Conservation (phyloP, 2,888 invertebrate species). For the Odontomyia ornata region DNA sequence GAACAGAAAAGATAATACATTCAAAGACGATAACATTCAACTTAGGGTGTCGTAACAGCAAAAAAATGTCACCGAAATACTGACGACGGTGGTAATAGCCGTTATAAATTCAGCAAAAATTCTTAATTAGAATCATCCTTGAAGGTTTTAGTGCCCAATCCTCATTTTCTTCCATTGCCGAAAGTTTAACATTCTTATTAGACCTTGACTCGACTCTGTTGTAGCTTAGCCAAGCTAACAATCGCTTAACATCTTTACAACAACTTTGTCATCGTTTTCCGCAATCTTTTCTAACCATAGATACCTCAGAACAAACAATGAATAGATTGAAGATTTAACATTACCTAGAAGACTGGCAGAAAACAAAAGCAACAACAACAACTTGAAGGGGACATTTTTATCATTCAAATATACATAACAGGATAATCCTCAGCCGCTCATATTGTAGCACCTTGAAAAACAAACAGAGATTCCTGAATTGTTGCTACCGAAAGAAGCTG, state of each 20-base stretch:
- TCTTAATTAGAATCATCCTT: conserved; percentile 42
- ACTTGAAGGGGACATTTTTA: neutral
- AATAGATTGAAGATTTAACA: too few relatives aligned
- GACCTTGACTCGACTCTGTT: too few relatives aligned
- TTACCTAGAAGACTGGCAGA: too few relatives aligned
- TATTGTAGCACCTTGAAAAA: neutral
- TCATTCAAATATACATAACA: neutral
- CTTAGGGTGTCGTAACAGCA: conserved; percentile 6
- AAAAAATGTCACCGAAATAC: conserved; percentile 39
- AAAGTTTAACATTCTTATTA: too few relatives aligned
- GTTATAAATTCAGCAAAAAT: conserved; percentile 40
- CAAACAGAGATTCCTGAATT: neutral
- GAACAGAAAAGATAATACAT: conserved; percentile 29
- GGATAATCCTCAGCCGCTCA: neutral
- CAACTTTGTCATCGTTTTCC: too few relatives aligned
- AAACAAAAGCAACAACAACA: too few relatives aligned
- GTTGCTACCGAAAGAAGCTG: too few relatives aligned
- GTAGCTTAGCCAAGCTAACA: too few relatives aligned
- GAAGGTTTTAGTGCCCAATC: conserved; percentile 29
- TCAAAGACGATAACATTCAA: conserved; percentile 33
- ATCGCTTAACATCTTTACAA: too few relatives aligned
- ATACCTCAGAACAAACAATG: too few relatives aligned
- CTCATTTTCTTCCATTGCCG: conserved; percentile 1
- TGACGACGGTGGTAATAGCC: conserved; percentile 34
- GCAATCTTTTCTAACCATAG: too few relatives aligned